Percentiles rank a stretch among this genome's conserved stretches.
These are phyloP conservation scores for Laticauda colubrina DNA, from an alignment of 2,113 vertebrate genomes.

Conservation along the genomic window DNA sequence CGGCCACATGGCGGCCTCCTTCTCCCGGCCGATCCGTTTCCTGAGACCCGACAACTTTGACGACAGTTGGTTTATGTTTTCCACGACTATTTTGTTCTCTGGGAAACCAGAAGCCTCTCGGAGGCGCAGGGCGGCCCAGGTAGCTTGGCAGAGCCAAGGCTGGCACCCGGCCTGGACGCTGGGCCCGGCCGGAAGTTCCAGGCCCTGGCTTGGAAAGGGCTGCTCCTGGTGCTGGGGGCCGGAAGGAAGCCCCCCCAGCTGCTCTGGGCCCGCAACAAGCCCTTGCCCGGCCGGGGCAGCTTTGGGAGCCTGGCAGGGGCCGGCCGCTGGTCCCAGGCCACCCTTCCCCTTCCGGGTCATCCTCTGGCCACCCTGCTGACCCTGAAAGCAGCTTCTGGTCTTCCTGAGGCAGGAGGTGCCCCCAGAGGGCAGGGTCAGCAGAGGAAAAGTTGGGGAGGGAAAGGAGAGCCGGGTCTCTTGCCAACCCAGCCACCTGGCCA, in stretches of 20 bases:
- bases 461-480: not conserved
- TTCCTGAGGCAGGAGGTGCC: not conserved
- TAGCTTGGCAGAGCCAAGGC: slow-evolving; percentile 42
- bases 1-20: slow-evolving; percentile 99
- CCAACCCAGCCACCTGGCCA: not conserved
- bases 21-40: slow-evolving; percentile 96
- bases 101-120: slow-evolving; percentile 68
- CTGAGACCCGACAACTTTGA: slow-evolving; percentile 96
- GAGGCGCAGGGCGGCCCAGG: slow-evolving; percentile 32
- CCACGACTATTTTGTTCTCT: slow-evolving; percentile 79
- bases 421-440: not conserved
- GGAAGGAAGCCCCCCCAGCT: not conserved
- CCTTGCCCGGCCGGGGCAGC: not conserved
- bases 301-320: not conserved
- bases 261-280: not conserved
- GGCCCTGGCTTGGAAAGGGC: not conserved
- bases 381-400: not conserved
- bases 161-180: slow-evolving; percentile 42
- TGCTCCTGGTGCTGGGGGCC: not conserved
- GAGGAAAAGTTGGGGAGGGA: not conserved
- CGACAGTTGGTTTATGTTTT: slow-evolving; percentile 94
- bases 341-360: not conserved
- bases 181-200: not conserved
- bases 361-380: not conserved
- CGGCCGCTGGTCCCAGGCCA: not conserved